Evolutionary conservation across 2,113 vertebrate genomes (phyloP).

Genomic region (Chaetorhynchus papuensis): DNA sequence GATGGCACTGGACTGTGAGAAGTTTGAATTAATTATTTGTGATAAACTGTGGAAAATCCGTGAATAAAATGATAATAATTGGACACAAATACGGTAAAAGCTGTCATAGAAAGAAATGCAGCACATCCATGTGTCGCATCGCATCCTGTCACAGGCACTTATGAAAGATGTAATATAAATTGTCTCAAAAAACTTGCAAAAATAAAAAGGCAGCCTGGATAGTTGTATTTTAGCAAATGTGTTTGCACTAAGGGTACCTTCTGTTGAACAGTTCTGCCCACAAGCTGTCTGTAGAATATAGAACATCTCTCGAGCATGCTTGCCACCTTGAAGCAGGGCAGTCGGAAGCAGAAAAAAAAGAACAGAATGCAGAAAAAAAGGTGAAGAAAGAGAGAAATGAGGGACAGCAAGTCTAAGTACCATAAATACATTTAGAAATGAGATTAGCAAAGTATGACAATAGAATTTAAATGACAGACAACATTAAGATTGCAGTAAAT

Average conservation of each 20-base stretch:
- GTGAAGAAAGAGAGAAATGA: constrained; percentile 83
- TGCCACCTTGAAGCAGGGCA: constrained; percentile 94
- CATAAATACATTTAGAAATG: constrained; percentile 84
- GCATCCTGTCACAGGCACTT: constrained; percentile 75
- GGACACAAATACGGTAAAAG: constrained; percentile 57
- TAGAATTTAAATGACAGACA: constrained; percentile 82
- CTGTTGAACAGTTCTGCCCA: constrained; percentile 98
- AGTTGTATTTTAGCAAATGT: constrained; percentile 79
- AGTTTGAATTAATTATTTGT: constrained; percentile 56
- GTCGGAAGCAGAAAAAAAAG: constrained; percentile 82
- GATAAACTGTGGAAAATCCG: constrained; percentile 52
- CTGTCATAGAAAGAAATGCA: constrained; percentile 64
- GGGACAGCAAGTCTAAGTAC: constrained; percentile 81
- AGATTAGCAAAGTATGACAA: constrained; percentile 83
- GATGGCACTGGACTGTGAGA: constrained; percentile 51
- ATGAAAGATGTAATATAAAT: constrained; percentile 76
- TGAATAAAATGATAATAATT: constrained; percentile 64
- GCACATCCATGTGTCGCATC: constrained; percentile 67
- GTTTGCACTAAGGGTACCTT: constrained; percentile 92
- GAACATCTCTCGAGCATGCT: constrained; percentile 98
- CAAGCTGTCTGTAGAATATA: constrained; percentile 97
- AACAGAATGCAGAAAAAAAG: constrained; percentile 79
- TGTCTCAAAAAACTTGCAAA: constrained; percentile 61
- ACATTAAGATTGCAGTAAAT: constrained; percentile 78
- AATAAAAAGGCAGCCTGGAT: constrained; percentile 76